Conservation (phyloP, 2,797 vertebrate species). For the Tachyglossus aculeatus region DNA sequence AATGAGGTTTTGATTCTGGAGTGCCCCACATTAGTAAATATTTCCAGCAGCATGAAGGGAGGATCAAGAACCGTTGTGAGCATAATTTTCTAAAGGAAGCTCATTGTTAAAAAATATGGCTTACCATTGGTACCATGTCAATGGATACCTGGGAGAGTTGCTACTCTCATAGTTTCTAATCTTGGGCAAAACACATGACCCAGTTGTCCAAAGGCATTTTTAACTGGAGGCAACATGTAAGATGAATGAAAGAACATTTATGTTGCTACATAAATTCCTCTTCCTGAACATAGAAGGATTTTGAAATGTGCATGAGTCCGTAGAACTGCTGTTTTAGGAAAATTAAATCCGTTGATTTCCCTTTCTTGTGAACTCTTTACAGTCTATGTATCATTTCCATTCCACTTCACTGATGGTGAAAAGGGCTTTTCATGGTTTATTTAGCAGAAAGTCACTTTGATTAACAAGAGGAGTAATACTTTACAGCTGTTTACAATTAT, state of each 20-base stretch:
- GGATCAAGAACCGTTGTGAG: neutral
- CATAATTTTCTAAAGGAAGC: neutral
- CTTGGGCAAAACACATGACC: constrained; percentile 34
- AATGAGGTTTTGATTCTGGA: no score
- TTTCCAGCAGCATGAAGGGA: no score
- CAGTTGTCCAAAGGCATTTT: constrained; percentile 28
- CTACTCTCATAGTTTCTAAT: constrained; percentile 41
- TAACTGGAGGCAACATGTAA: constrained; percentile 43
- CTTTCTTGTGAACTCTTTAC: constrained; percentile 76
- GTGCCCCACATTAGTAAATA: no score
- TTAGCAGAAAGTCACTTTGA: constrained; percentile 97
- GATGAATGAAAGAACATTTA: constrained; percentile 53
- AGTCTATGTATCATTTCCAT: constrained; percentile 84
- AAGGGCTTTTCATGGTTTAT: constrained; percentile 99
- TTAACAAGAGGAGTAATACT: constrained; percentile 91
- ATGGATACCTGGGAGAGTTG: constrained; percentile 28
- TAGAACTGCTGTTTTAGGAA: constrained; percentile 72
- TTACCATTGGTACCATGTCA: no score
- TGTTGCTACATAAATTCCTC: constrained; percentile 47
- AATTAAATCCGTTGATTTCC: constrained; percentile 90
- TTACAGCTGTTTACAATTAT: constrained; percentile 92
- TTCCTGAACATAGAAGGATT: constrained; percentile 61
- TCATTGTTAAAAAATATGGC: no score
- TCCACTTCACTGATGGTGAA: constrained; percentile 86
- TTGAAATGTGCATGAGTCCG: constrained; percentile 67